Conservation (phyloP, 2,888 invertebrate species). For the Mystacides longicornis region DNA sequence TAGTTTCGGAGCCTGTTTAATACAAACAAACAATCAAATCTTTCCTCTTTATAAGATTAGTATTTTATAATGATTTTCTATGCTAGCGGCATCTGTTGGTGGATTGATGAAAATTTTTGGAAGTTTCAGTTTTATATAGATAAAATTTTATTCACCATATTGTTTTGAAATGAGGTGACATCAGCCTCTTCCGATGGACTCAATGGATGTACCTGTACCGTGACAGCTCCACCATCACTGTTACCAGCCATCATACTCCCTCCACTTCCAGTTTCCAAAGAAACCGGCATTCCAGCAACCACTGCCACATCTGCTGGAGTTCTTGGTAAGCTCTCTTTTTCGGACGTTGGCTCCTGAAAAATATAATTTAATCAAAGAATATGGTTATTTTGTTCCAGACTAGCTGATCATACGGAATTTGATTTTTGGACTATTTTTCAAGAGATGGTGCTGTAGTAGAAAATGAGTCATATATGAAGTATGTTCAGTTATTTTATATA, state of each 20-base stretch:
- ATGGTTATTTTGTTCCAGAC: not conserved
- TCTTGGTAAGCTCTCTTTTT: conserved; percentile 48
- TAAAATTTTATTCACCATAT: conserved; percentile 34
- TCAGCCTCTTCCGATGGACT: conserved; percentile 58
- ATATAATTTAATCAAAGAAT: not conserved
- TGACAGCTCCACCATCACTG: conserved; percentile 27
- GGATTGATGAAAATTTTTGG: too few species aligned
- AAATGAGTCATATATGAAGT: not conserved
- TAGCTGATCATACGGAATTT: too few species aligned
- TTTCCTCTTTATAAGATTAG: too few species aligned
- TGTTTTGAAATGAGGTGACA: conserved; percentile 43
- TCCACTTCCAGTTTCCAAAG: conserved; percentile 4
- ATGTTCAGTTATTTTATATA: too few species aligned
- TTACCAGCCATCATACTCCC: not conserved
- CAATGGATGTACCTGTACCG: conserved; percentile 61
- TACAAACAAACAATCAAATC: too few species aligned
- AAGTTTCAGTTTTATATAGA: conserved; percentile 3
- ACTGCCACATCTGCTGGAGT: conserved; percentile 49
- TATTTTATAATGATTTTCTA: too few species aligned
- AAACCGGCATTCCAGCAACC: conserved; percentile 38
- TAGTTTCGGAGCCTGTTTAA: too few species aligned
- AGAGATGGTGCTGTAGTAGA: not conserved
- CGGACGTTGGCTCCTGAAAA: conserved; percentile 29
- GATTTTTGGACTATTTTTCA: not conserved
- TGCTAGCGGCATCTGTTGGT: too few species aligned